Evolutionary conservation across 2,888 invertebrate species (phyloP).

Genomic region (Stomorhina lunata): DNA sequence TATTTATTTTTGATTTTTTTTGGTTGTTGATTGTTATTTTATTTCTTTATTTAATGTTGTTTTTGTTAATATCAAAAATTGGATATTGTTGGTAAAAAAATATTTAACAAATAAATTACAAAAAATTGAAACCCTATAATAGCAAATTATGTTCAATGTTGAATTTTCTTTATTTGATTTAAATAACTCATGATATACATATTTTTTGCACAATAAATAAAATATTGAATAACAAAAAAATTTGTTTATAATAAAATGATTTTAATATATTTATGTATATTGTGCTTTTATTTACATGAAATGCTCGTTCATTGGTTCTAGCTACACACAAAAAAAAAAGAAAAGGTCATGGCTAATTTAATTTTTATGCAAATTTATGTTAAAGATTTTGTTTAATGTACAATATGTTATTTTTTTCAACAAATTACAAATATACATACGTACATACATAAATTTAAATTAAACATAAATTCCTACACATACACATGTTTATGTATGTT

Average conservation of each 20-base stretch:
- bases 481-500: no score
- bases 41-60: background rate
- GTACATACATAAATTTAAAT: no score
- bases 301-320: no score
- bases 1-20: background rate
- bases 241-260: background rate
- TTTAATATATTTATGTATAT: no score
- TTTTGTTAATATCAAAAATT: background rate
- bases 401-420: no score
- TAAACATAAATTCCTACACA: no score
- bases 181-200: background rate
- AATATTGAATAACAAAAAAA: background rate
- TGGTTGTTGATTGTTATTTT: background rate
- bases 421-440: no score
- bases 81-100: background rate
- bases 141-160: background rate
- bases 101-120: no score
- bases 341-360: background rate
- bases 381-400: no score
- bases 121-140: background rate
- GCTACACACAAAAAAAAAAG: no score
- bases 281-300: conserved; percentile 11
- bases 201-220: background rate
- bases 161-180: background rate
- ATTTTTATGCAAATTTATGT: background rate